Evolutionary conservation across 1,140 invertebrate genomes (phyloP), one percentile per base, ranked within the genome.

Genomic region (Cydia amplana): DNA sequence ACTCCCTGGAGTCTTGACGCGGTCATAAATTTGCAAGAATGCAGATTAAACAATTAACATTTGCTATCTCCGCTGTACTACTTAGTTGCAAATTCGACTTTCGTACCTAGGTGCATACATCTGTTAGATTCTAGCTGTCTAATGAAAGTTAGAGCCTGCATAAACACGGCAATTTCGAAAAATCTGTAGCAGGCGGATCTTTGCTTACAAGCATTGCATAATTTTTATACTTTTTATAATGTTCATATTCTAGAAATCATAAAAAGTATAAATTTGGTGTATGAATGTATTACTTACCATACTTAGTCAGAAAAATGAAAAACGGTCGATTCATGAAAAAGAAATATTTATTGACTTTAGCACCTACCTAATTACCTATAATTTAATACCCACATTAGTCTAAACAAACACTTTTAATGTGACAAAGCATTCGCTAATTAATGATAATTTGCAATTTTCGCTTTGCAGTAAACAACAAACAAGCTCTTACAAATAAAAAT

Each of bases 1-100:
- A 7, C 32, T 65, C 64, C 23, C 28, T 32, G 65, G 12, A 40
- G 9, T 70, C 36, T 43, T 43, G 65, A 70, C 65, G 65, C 65
- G 32, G 65, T 12, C 65, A 43, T 36, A 70, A 60, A 60, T 60
- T 16, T 55, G 51, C 51, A 18, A n/a, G n/a, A 67, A 23, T 32
- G 28, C 64, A 32, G 28, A 67, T 67, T 6, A 67, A 67, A 14
- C 23, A 18, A 32, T 10, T 40, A 40, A 40, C 16, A 40, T 5
- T n/a, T 67, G 28, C 65, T 70, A 70, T 70, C 65, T 40, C 28
- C 65, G 12, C 7, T 43, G 36, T 12, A 36, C 25, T 67, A 28
- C 28, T 28, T 28, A 16, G 28, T 70, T 36, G 65, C 65, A 40
- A 40, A n/a, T 40, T 18, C 20, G 32, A 23, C 4, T 1, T 23